Conservation (phyloP, 2,797 vertebrate genomes). For the Mormyrops attenuatus region DNA sequence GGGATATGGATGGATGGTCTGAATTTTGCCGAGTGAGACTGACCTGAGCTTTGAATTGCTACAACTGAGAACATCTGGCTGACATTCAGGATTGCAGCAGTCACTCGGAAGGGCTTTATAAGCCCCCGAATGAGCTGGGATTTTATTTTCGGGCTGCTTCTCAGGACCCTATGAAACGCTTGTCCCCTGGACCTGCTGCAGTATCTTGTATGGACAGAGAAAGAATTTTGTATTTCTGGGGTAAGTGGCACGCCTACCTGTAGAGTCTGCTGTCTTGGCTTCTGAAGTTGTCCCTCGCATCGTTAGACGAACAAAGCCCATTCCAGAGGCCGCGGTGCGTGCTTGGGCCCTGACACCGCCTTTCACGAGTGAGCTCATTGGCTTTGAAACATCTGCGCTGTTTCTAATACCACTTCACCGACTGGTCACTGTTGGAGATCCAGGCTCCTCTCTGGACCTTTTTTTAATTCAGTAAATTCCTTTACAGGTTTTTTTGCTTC, state of each 20-base stretch:
- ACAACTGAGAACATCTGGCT: constrained; percentile 13
- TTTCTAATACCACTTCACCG: neutral
- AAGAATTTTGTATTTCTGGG: neutral
- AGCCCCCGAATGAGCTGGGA: neutral
- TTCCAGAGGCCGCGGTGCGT: neutral
- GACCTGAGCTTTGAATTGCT: neutral
- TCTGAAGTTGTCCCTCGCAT: neutral
- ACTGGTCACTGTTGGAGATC: neutral
- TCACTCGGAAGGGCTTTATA: neutral
- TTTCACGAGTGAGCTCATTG: neutral
- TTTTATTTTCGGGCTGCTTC: neutral
- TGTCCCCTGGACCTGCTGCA: neutral
- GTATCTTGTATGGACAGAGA: neutral
- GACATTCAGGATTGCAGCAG: neutral
- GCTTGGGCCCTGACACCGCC: neutral
- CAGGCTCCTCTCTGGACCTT: too few relatives aligned
- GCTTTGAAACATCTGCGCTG: neutral
- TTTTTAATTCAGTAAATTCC: neutral
- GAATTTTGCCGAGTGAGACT: neutral
- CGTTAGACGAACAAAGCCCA: neutral
- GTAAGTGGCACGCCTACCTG: neutral
- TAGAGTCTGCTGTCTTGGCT: neutral
- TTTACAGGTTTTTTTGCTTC: neutral
- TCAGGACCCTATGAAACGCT: neutral
- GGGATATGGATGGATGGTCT: neutral